Conservation (phyloP, 2,113 vertebrate genomes). For the Bujurquina vittata region DNA sequence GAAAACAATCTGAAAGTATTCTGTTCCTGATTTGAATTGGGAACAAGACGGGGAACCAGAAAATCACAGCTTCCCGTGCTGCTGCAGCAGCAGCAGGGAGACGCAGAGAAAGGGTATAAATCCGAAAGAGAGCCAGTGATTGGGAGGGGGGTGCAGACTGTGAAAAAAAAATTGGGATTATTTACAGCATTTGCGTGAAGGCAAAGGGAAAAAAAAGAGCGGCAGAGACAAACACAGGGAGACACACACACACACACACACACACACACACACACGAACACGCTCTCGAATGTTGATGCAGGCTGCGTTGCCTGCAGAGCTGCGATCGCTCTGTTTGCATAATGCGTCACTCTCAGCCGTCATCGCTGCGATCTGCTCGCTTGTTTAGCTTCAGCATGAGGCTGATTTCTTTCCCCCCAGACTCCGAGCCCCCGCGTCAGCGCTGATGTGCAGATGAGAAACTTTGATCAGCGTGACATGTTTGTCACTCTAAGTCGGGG, state of each 20-base stretch:
- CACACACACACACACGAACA: neutral
- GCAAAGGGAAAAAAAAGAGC: neutral
- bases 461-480: neutral
- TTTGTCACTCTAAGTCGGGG: neutral
- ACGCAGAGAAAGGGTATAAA: neutral
- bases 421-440: neutral
- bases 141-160: neutral
- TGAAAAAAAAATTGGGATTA: slow-evolving; percentile 10
- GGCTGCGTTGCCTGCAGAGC: neutral
- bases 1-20: neutral
- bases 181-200: slow-evolving; percentile 17
- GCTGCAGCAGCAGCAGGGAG: neutral
- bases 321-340: slow-evolving; percentile 33
- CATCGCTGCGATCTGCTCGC: neutral
- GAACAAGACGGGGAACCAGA: neutral
- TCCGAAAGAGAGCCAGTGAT: neutral
- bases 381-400: slow-evolving; percentile 19
- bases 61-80: neutral
- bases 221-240: neutral
- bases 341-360: slow-evolving; percentile 19
- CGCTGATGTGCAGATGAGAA: neutral
- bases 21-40: neutral
- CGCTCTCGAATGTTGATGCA: slow-evolving; percentile 38
- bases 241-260: neutral
- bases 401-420: neutral